Evolutionary conservation across 35 echinoderm and acorn worm genomes (phyloP).

Genomic region (Heliocidaris erythrogramma): DNA sequence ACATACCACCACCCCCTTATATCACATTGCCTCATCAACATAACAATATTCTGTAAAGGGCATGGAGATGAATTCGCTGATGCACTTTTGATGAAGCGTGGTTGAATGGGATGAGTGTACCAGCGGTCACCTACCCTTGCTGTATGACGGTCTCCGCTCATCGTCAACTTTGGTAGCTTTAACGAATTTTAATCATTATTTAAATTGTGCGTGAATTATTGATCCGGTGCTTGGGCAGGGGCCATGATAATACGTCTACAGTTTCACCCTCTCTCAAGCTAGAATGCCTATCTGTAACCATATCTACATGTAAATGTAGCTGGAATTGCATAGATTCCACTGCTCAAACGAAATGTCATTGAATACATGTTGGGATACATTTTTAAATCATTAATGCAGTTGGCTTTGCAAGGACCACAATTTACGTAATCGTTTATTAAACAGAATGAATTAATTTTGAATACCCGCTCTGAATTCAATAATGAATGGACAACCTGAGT

Average conservation of each 20-base stretch:
- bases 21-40: not conserved
- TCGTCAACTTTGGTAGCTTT: not conserved
- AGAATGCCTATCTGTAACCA: not conserved
- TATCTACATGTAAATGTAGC: not conserved
- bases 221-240: not conserved
- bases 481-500: not conserved
- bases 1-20: not conserved
- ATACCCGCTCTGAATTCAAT: not conserved
- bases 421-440: not conserved
- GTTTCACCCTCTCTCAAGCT: not conserved
- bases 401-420: not conserved
- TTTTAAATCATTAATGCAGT: not conserved
- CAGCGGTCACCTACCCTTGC: not conserved
- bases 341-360: not conserved
- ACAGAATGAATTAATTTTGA: not conserved
- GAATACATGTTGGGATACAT: constrained; percentile 11
- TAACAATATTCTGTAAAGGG: not conserved
- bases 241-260: not conserved
- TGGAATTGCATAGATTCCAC: not conserved
- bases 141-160: not conserved
- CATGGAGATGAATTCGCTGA: not conserved
- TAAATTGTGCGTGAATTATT: not conserved
- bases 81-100: not conserved
- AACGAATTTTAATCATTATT: not conserved
- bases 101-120: not conserved